Evolutionary conservation across 2,113 vertebrate species (phyloP), one percentile per base, ranked within the genome.

Genomic region (Taxidea taxus): DNA sequence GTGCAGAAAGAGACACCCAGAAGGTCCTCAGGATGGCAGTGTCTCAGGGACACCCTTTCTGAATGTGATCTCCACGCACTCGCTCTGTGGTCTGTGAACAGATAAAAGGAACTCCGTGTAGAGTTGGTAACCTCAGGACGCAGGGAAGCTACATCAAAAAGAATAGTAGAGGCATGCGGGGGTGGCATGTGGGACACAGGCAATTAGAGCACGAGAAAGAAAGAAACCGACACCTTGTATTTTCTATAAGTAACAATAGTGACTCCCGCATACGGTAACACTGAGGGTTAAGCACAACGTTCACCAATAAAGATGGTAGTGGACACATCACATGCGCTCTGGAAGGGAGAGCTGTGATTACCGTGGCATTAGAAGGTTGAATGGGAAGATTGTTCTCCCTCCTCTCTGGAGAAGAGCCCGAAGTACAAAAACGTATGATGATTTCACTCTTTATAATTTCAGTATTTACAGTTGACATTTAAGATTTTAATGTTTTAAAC

Each of bases 401-500:
- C 14, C 74, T 16, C 82, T 88, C 72, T 94, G 70, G 58, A 96
- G 58, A 94, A 95, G 92, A 93, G 47, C 92, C 64, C 2, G 20
- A 95, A 91, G n/a, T 72, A 25, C 64, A 92, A 92, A 25, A 91
- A 82, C 72, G 54, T 91, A 68, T 87, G 16, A 92, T 91, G 91
- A 77, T 77, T 29, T 82, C 47, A 16, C n/a, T 89, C 37, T 78
- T 95, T 96, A 56, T 92, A 44, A 93, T 96, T 91, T 90, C 56
- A 62, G 25, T 92, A 92, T 87, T 93, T 92, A 80, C 13, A 56
- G 10, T 34, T 95, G 27, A 66, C 51, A 75, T 92, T 93, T 95
- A 56, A 89, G 85, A 94, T 95, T 92, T 94, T 96, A 86, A 85
- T 75, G 90, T 64, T 97, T 51, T 80, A 82, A 92, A 81, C 72